Conservation (phyloP, 2,888 invertebrate genomes). For the Abscondita cerata region DNA sequence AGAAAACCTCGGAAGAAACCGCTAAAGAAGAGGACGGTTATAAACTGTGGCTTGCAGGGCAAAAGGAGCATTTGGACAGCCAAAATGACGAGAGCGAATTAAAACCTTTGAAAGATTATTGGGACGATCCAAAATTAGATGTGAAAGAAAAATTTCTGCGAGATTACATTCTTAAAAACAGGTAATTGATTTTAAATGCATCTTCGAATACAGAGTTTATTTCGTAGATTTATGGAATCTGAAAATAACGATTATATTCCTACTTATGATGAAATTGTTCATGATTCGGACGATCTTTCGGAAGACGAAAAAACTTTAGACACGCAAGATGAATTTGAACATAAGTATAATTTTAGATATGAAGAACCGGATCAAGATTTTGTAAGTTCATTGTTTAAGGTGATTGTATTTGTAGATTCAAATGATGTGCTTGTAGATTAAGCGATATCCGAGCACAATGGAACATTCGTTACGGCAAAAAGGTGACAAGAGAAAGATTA, state of each 20-base stretch:
- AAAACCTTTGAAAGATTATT: slow-evolving; percentile 80
- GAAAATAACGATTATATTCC: slow-evolving; percentile 63
- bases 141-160: slow-evolving; percentile 87
- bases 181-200: slow-evolving; percentile 56
- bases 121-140: slow-evolving; percentile 83
- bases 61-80: slow-evolving; percentile 67
- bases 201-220: no score
- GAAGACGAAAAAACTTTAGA: slow-evolving; percentile 83
- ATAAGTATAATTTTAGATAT: slow-evolving; percentile 94
- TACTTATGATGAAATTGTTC: slow-evolving; percentile 72
- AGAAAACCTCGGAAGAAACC: slow-evolving; percentile 63
- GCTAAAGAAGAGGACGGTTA: slow-evolving; percentile 68
- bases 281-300: slow-evolving; percentile 67
- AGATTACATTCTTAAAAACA: slow-evolving; percentile 91
- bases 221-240: slow-evolving; percentile 60
- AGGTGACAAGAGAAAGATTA: slow-evolving; percentile 79
- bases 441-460: slow-evolving; percentile 91
- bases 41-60: slow-evolving; percentile 82
- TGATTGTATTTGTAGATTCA: not conserved
- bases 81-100: slow-evolving; percentile 68
- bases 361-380: slow-evolving; percentile 96
- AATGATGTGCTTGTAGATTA: slow-evolving; percentile 66
- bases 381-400: slow-evolving; percentile 59
- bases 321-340: slow-evolving; percentile 89
- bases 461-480: slow-evolving; percentile 78